Evolutionary conservation across 2,113 vertebrate genomes (phyloP).

Genomic region (Corythornis cristatus): DNA sequence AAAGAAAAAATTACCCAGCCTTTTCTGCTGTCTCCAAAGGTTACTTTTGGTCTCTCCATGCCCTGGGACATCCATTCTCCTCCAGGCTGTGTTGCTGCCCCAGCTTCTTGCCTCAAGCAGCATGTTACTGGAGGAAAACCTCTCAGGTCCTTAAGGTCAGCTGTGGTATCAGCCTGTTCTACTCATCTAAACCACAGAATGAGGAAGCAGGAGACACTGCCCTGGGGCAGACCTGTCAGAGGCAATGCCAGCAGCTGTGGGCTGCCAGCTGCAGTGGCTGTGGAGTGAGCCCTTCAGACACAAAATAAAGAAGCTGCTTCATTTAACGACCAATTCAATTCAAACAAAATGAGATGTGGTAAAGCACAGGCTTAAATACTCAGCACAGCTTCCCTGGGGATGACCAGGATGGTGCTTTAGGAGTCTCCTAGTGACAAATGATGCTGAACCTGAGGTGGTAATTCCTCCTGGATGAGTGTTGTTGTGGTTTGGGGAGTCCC

Average conservation of each 20-base stretch:
- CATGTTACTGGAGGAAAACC: neutral
- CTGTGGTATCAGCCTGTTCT: neutral
- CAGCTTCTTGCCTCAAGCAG: neutral
- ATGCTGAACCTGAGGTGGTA: neutral
- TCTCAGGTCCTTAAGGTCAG: neutral
- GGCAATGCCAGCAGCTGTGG: neutral
- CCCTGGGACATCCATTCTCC: neutral
- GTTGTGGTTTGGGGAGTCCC: neutral
- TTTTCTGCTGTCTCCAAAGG: neutral
- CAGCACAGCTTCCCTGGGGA: neutral
- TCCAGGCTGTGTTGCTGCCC: neutral
- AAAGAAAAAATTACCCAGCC: neutral
- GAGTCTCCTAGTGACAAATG: neutral
- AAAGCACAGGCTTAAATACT: neutral
- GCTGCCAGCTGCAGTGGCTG: neutral
- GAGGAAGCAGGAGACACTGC: neutral
- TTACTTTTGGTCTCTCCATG: neutral
- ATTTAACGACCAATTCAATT: neutral
- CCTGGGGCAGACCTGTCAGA: neutral
- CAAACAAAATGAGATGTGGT: neutral
- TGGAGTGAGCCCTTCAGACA: rapidly evolving
- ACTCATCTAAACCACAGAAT: neutral
- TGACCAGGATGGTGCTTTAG: neutral
- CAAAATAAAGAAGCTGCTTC: neutral
- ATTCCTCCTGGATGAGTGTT: neutral